Conservation (phyloP, 2,888 invertebrate species). For the Ptychoptera albimana region DNA sequence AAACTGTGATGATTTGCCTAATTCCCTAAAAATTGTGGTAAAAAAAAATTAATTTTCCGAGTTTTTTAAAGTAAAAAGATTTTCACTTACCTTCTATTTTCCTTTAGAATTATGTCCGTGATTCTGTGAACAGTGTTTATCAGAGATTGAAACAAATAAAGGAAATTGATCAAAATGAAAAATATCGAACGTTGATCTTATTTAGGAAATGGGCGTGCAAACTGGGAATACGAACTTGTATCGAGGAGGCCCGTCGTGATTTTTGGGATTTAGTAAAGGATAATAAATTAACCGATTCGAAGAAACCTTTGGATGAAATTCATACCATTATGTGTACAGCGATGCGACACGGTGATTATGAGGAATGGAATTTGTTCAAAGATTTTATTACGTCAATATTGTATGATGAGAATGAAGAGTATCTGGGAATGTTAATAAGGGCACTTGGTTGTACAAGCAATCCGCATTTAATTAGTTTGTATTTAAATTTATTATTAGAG, state of each 20-base stretch:
- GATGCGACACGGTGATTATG: constrained; percentile 6
- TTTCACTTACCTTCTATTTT: not conserved
- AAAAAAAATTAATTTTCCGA: too few species aligned
- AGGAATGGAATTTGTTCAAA: constrained; percentile 6
- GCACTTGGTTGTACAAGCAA: constrained; percentile 1
- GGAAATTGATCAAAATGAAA: not conserved
- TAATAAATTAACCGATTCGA: not conserved
- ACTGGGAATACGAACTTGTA: not conserved
- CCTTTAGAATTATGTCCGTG: not conserved
- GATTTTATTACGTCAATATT: not conserved
- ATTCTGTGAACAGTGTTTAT: not conserved
- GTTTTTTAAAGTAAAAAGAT: too few species aligned
- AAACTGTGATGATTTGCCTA: not conserved
- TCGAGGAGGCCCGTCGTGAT: not conserved
- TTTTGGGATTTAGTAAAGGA: not conserved
- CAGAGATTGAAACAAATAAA: not conserved
- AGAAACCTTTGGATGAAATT: constrained; percentile 7
- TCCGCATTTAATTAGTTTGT: not conserved
- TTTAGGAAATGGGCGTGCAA: not conserved
- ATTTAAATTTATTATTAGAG: not conserved
- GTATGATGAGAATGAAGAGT: not conserved
- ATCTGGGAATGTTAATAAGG: not conserved
- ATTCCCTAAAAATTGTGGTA: not conserved
- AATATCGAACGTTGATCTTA: not conserved
- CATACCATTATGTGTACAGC: constrained; percentile 6